phyloP scores from a whole-genome alignment of 64 coral and sea anemone genomes.

The Trachythela sp. region DNA sequence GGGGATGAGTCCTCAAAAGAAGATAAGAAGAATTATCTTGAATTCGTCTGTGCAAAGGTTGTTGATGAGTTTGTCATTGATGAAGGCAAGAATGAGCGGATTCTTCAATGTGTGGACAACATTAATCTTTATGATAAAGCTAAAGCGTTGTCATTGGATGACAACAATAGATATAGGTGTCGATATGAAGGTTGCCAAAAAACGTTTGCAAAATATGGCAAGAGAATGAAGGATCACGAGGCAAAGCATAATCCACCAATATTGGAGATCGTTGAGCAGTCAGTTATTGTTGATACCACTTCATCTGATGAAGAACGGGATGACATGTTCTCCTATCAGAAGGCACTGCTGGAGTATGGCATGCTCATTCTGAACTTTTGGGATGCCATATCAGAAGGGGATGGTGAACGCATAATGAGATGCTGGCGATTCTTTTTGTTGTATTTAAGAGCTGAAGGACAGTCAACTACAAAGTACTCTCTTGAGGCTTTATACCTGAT shows the following conservation, averaged over 20 bases:
- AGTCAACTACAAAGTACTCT: conserved; percentile 53
- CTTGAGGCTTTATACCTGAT: not conserved
- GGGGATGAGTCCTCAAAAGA: too few species aligned
- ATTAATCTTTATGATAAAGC: conserved; percentile 22
- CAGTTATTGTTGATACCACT: not conserved
- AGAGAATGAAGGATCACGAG: conserved; percentile 4
- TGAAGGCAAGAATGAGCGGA: conserved; percentile 34
- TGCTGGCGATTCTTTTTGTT: not conserved
- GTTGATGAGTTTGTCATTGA: conserved; percentile 48
- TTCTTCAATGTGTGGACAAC: conserved; percentile 17
- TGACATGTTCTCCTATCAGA: not conserved
- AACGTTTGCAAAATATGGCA: not conserved
- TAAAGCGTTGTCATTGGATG: not conserved
- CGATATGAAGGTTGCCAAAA: not conserved
- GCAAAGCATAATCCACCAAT: not conserved
- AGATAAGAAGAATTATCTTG: not conserved
- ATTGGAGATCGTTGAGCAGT: not conserved
- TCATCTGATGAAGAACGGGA: not conserved
- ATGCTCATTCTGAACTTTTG: conserved; percentile 4
- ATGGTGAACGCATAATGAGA: not conserved
- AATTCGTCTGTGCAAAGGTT: not conserved
- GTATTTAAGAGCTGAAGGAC: conserved; percentile 49
- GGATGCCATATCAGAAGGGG: conserved; percentile 16
- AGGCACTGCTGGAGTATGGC: not conserved
- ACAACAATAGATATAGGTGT: not conserved